phyloP scores from a whole-genome alignment of 2,888 invertebrate genomes.

The Dusona sp. region DNA sequence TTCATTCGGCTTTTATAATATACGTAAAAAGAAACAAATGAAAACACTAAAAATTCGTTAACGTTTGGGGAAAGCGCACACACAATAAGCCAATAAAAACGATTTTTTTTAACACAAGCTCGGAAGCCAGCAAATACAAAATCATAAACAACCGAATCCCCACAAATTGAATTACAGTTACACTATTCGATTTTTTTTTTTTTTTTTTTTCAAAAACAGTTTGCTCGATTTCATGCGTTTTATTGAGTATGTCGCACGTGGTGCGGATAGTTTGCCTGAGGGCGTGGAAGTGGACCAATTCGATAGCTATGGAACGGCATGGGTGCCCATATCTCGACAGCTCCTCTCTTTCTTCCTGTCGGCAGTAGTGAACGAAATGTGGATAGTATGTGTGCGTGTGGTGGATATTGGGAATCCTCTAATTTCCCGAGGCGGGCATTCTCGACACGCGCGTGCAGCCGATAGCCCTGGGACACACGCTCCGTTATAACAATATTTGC shows the following conservation, averaged over 20 bases:
- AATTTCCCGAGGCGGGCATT: conserved; percentile 72
- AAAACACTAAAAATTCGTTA: too few relatives aligned
- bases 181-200: neutral
- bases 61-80: too few relatives aligned
- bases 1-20: too few relatives aligned
- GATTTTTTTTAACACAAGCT: neutral
- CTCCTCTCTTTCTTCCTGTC: conserved; percentile 35
- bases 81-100: too few relatives aligned
- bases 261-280: conserved; percentile 23
- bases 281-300: conserved; percentile 3
- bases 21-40: too few relatives aligned
- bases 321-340: conserved; percentile 17
- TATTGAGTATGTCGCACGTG: conserved; percentile 43
- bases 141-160: neutral
- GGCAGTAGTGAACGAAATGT: conserved; percentile 5
- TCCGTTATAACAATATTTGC: conserved; percentile 69
- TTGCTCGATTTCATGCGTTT: conserved; percentile 4
- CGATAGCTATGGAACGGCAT: neutral
- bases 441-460: conserved; percentile 65
- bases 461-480: conserved; percentile 44
- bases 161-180: conserved; percentile 5
- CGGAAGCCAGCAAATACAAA: neutral
- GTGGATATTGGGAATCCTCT: conserved; percentile 59
- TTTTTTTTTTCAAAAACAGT: neutral
- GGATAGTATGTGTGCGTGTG: conserved; percentile 16